phyloP scores from a whole-genome alignment of 2,797 vertebrate genomes.

The Myotis myotis region DNA sequence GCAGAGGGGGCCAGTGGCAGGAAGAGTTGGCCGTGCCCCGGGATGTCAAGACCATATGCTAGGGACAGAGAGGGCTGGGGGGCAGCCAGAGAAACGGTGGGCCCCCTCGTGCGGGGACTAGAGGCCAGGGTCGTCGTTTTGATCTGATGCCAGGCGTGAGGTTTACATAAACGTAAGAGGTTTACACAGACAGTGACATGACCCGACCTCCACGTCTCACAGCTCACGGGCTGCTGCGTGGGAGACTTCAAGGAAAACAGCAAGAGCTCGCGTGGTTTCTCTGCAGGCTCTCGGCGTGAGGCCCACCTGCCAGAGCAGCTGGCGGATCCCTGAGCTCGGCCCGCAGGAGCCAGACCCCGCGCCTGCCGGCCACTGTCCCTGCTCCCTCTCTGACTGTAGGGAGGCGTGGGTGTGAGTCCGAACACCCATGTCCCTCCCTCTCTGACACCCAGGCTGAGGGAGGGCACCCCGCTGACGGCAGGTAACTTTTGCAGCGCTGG shows the following conservation, averaged over 20 bases:
- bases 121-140: background rate
- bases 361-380: background rate
- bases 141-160: background rate
- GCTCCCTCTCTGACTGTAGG: background rate
- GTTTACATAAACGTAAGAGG: background rate
- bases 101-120: accelerated
- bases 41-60: background rate
- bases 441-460: accelerated
- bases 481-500: background rate
- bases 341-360: background rate
- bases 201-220: background rate
- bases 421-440: accelerated
- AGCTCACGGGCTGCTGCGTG: background rate
- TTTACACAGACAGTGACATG: background rate
- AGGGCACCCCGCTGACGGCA: background rate
- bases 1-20: background rate
- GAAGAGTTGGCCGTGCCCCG: background rate
- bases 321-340: background rate
- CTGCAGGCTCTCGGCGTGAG: background rate
- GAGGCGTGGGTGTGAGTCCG: background rate
- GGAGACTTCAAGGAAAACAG: background rate
- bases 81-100: background rate
- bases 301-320: background rate
- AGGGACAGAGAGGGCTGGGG: background rate
- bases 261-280: background rate